These are phyloP conservation scores for Drymodes brunneopygia DNA, from an alignment of 2,113 vertebrate genomes.

Conservation along the genomic window DNA sequence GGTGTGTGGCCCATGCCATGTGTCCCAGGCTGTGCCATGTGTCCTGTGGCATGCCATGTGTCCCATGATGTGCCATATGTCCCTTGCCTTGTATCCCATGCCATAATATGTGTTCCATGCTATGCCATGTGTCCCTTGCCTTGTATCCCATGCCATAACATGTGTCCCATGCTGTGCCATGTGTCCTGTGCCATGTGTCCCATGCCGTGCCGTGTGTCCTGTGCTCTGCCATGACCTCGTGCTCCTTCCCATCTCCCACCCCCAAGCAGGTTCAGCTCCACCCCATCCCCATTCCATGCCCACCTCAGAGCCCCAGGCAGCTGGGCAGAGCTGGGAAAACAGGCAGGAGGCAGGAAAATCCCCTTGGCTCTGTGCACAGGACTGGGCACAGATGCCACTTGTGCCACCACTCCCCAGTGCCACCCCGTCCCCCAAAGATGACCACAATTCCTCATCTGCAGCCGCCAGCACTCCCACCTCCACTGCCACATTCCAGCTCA, in stretches of 20 bases:
- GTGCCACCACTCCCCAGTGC: not conserved
- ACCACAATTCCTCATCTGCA: not conserved
- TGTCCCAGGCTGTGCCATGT: not conserved
- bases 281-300: not conserved
- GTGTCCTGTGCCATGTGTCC: not conserved
- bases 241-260: not conserved
- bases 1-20: not conserved
- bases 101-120: not conserved
- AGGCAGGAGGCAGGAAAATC: not conserved
- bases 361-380: not conserved
- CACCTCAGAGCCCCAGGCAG: not conserved
- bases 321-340: not conserved
- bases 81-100: too few relatives aligned
- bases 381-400: not conserved
- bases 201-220: rapidly evolving
- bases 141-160: rapidly evolving
- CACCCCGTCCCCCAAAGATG: rapidly evolving
- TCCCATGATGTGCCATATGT: not conserved
- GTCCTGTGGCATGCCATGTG: not conserved
- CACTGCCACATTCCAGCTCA: not conserved
- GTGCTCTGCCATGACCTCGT: not conserved
- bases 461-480: rapidly evolving
- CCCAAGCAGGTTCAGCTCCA: rapidly evolving
- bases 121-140: not conserved
- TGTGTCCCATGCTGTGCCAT: rapidly evolving